Base-by-base conservation (phyloP, 2,888 invertebrate species). In the Ormyrus labotus region DNA sequence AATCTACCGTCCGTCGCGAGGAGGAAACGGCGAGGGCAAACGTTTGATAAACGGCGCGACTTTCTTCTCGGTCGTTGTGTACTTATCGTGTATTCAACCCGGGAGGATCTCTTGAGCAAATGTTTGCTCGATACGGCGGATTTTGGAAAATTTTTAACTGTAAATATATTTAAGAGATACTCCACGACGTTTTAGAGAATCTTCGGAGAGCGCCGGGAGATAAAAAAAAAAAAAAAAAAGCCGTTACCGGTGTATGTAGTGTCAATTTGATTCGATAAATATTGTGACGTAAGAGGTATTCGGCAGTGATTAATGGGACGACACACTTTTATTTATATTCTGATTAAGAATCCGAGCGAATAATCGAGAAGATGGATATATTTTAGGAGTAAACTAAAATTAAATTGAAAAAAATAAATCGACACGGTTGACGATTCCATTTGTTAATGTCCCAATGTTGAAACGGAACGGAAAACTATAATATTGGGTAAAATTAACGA, bases 271-370 rank as follows among this genome's bases (percentile, higher is more conserved):
- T 57, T 57, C 57, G 57, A 57, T 57, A 57, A 57, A 57, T n/a
- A 57, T 57, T n/a, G 57, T 57, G 57, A 57, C 57, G 57, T 13
- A 57, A n/a, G 57, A 10, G 13, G n/a, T n/a, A 57, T 57, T 57
- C 10, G 57, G 57, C 57, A 57, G 13, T 11, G 57, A 57, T 57
- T n/a, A 57, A 57, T 57, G 10, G 1, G n/a, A 57, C 5, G 6
- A 57, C 6, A 6, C 13, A 57, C 13, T 11, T 57, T 6, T 34
- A 34, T 34, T 34, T 13, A 57, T 57, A 6, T 57, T 53, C 53
- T 11, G 9, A 53, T 53, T 53, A 53, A 53, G 8, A 53, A 5
- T 10, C 11, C 2, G 53, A 53, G 53, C 57, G n/a, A 57, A 57
- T n/a, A 57, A n/a, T 57, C n/a, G 0, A 53, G 8, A 11, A 53